Evolutionary conservation across 2,113 vertebrate species (phyloP).

Genomic region (Chrysemys picta): DNA sequence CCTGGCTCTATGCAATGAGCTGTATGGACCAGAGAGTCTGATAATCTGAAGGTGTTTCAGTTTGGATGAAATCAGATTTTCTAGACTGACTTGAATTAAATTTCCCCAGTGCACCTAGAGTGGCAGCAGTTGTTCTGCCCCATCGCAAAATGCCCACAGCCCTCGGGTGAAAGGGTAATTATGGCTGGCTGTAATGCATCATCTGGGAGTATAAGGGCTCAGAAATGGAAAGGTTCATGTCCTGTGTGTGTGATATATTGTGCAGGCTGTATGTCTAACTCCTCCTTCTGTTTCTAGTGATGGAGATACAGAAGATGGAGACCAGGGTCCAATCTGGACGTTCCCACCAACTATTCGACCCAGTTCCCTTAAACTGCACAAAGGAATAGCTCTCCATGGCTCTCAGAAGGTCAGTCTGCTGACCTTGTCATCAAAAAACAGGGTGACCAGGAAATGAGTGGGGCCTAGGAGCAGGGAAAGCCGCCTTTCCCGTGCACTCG

Average conservation of each 20-base stretch:
- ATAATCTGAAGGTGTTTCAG: background rate
- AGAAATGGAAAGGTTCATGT: accelerated
- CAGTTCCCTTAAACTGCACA: slow-evolving; percentile 90
- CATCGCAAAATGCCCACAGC: background rate
- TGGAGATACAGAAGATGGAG: slow-evolving; percentile 88
- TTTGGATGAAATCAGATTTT: background rate
- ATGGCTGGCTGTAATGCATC: background rate
- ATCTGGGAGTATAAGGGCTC: background rate
- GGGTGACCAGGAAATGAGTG: background rate
- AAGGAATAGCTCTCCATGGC: slow-evolving; percentile 85
- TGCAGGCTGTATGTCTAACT: background rate
- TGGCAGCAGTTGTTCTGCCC: background rate
- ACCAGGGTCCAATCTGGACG: slow-evolving; percentile 92
- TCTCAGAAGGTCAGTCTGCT: slow-evolving; percentile 83
- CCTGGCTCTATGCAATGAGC: background rate
- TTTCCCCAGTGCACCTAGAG: background rate
- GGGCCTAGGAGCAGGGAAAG: background rate
- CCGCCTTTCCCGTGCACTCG: accelerated
- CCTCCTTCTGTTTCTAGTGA: slow-evolving; percentile 80
- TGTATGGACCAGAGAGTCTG: background rate
- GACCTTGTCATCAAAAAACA: background rate
- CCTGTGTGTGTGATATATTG: accelerated
- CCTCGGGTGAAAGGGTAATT: accelerated
- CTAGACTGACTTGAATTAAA: background rate
- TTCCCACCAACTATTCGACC: slow-evolving; percentile 94